Evolutionary conservation across 92 coral and sea anemone species (phyloP).

Genomic region (Phenganax stokvisi): DNA sequence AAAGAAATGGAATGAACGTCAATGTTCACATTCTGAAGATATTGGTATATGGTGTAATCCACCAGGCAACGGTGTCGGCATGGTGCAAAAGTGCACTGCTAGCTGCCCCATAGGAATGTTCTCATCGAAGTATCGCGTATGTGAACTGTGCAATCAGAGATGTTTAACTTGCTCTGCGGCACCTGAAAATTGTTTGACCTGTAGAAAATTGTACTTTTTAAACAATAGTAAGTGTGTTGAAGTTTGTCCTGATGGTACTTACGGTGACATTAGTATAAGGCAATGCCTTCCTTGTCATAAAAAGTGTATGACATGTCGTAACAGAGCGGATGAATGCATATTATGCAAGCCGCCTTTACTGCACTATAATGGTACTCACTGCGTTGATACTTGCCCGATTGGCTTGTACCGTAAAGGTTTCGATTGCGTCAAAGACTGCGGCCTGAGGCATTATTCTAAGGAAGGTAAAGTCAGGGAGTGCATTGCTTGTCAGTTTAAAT

Average conservation of each 20-base stretch:
- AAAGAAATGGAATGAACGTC: constrained; percentile 63
- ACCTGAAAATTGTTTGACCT: not conserved
- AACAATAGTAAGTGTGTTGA: not conserved
- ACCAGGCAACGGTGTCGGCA: constrained; percentile 37
- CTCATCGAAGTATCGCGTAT: not conserved
- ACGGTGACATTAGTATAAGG: not conserved
- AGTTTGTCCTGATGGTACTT: constrained; percentile 8
- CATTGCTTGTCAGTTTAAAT: not conserved
- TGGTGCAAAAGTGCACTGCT: not conserved
- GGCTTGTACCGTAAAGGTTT: not conserved
- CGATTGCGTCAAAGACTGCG: constrained; percentile 10
- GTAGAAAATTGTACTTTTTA: not conserved
- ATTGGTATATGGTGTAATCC: constrained; percentile 64
- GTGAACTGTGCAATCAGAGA: constrained; percentile 4
- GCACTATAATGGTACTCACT: not conserved
- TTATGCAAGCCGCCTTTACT: not conserved
- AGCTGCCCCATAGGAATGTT: not conserved
- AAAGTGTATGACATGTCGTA: not conserved
- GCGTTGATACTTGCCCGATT: not conserved
- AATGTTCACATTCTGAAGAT: constrained; percentile 74
- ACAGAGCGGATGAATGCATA: no score
- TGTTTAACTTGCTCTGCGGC: not conserved
- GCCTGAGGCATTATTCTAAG: not conserved
- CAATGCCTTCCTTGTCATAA: constrained; percentile 14
- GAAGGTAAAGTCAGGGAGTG: not conserved